Evolutionary conservation across 2,797 vertebrate species (phyloP), one percentile per base, ranked within the genome.

Genomic region (Anabacerthia variegaticeps): DNA sequence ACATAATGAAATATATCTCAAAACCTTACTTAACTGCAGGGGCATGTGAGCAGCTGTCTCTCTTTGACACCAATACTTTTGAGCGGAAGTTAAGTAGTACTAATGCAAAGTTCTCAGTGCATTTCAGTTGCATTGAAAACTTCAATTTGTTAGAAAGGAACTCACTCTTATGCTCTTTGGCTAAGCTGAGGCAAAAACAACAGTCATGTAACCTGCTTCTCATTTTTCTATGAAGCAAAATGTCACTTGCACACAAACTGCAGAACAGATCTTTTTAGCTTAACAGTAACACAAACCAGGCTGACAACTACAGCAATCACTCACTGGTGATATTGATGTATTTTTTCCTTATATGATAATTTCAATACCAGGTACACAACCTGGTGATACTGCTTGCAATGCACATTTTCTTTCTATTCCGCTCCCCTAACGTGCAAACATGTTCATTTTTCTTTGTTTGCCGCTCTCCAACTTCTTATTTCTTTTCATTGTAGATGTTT

Each of bases 311-410:
- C 14, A 81, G 26, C 32, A 82, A 39, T 16, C 59, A 27, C 0
- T 44, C 44, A 72, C 1, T 20, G 14, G 3, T 28, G 36, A 48
- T 18, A 67, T 1, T 32, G 22, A 12, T 0, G 0, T 51, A 30
- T 49, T 72, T 68, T 74, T 44, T 37, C 41, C 77, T 87, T 28
- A 48, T 30, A 52, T 0, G 2, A 59, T 34, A 9, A 75, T 55
- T 74, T 51, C 62, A 92, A 7, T 36, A 85, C 27, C 2, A 1
- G 8, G 8, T 28, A 13, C 24, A 36, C 14, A 84, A 62, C 12
- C 32, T 62, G 36, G 20, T 6, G 1, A 48, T 44, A 51, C 4
- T 44, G n/a, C 44, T 52, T 44, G 15, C 34, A 91, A 51, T 2
- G 8, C 36, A 36, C 2, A 8, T n/a, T 67, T 41, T 48, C 32